Evolutionary conservation across 1,140 invertebrate species (phyloP), one percentile per base, ranked within the genome.

Genomic region (Calliopsis andreniformis): DNA sequence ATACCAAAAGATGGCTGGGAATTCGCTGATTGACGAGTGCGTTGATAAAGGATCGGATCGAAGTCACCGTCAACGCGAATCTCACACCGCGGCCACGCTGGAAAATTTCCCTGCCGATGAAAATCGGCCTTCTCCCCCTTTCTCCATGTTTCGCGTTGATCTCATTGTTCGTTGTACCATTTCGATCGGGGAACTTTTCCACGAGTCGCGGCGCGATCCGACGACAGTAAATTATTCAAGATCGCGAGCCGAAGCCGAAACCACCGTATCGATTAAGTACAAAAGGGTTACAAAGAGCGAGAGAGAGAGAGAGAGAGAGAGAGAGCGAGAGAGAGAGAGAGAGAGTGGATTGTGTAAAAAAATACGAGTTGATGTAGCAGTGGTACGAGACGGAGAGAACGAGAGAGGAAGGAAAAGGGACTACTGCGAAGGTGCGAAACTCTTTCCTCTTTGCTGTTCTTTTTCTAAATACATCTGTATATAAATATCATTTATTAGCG

Each of bases 391-490:
- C 42, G 51, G 75, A 47, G 42, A 62, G 45, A 76, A 49, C 73
- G 25, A 55, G 49, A 47, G 51, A 56, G 32, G 25, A 30, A 30
- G 58, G 62, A 64, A 49, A 53, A 28, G 30, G 42, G 58, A 61
- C 61, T 51, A 71, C 10, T 58, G 69, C 56, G 51, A 42, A 78
- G 43, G 58, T 64, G 28, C 66, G 69, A 64, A 20, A 25, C 66
- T 73, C 66, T 79, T 89, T 71, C 68, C 75, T 51, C 75, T 87
- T 91, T 90, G 90, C 89, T 91, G 90, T 58, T 67, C 62, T 78
- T 88, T 69, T 90, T 90, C 91, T 89, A 10, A 14, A 90, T 87
- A 84, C 89, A 92, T 91, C 86, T 92, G 91, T 92, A 92, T 90
- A 92, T 92, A 92, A 75, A 82, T 87, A 88, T 87, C 89, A 90